Evolutionary conservation across 2,797 vertebrate species (phyloP).

Genomic region (Sarcoramphus papa): DNA sequence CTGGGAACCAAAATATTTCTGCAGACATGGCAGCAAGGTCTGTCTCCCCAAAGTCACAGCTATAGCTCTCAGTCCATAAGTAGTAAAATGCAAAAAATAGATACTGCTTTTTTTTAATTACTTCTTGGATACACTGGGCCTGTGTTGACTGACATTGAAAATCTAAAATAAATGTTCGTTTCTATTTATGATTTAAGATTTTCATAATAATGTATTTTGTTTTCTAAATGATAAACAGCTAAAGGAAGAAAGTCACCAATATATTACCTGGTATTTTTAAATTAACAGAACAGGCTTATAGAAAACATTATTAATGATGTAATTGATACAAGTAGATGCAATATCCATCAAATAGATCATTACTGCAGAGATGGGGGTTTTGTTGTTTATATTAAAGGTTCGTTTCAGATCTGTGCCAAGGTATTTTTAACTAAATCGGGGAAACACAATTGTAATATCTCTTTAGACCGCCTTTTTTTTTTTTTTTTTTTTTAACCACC

Average conservation of each 20-base stretch:
- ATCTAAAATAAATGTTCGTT: not conserved
- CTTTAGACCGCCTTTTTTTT: not conserved
- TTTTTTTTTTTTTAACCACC: not conserved
- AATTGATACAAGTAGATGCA: slow-evolving; percentile 32
- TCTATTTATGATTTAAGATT: not conserved
- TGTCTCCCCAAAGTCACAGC: not conserved
- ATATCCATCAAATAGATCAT: slow-evolving; percentile 39
- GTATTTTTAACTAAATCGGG: not conserved
- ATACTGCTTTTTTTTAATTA: not conserved
- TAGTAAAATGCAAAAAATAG: not conserved
- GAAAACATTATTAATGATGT: slow-evolving; percentile 57
- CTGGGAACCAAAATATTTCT: not conserved
- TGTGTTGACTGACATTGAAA: not conserved
- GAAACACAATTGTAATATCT: not conserved
- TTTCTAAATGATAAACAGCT: not conserved
- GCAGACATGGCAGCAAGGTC: not conserved
- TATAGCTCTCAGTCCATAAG: not conserved
- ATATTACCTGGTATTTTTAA: not conserved
- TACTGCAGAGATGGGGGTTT: slow-evolving; percentile 26
- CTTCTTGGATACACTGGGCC: not conserved
- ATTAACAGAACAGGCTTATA: slow-evolving; percentile 18
- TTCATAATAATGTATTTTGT: not conserved
- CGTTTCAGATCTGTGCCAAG: not conserved
- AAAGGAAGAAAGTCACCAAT: not conserved
- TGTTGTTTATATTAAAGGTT: slow-evolving; percentile 50